phyloP scores from a whole-genome alignment of 1,140 invertebrate species.

The Cherax quadricarinatus region DNA sequence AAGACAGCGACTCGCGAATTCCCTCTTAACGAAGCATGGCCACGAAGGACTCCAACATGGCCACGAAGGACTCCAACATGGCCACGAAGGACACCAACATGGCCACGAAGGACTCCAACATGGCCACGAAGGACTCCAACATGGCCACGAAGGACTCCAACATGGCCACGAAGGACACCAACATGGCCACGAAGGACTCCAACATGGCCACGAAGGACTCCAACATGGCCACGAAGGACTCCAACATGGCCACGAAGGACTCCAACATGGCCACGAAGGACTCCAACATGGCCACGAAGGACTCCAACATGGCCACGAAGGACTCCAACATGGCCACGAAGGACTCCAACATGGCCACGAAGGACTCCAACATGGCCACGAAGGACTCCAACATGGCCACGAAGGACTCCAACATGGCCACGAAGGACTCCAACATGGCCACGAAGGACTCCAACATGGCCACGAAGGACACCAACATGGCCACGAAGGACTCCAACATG shows the following conservation, averaged over 20 bases:
- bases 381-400: background rate
- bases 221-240: no score
- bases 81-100: background rate
- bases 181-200: background rate
- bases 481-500: no score
- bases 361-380: background rate
- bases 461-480: no score
- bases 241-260: no score
- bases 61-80: background rate
- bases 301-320: no score
- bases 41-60: background rate
- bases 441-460: no score
- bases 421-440: no score
- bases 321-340: background rate
- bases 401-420: no score
- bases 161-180: background rate
- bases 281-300: no score
- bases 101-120: background rate
- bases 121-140: background rate
- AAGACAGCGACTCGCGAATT: conserved; percentile 24
- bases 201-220: no score
- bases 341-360: background rate
- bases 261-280: no score
- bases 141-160: background rate
- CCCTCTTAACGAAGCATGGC: background rate